Evolutionary conservation across 2,113 vertebrate genomes (phyloP).

Genomic region (Porphyrio hochstetteri): DNA sequence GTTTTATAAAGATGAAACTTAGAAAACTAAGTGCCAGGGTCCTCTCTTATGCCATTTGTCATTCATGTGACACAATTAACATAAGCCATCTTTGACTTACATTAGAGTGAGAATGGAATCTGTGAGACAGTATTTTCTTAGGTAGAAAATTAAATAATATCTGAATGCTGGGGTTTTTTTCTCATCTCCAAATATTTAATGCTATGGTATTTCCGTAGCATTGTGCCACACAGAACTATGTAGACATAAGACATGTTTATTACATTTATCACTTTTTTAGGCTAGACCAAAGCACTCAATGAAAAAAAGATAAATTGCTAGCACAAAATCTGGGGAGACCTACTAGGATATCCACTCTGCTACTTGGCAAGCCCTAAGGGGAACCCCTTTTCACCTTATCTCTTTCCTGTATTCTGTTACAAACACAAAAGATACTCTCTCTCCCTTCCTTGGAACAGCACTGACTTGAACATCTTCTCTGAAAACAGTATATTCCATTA

Average conservation of each 20-base stretch:
- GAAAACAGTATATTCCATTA: neutral
- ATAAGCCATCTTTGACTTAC: neutral
- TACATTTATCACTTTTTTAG: neutral
- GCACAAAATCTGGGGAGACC: neutral
- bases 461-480: neutral
- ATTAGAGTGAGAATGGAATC: neutral
- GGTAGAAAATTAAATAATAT: neutral
- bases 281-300: neutral
- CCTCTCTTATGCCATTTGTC: neutral
- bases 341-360: neutral
- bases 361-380: neutral
- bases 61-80: neutral
- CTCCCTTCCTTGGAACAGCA: neutral
- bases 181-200: neutral
- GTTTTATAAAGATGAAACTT: neutral
- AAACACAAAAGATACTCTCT: neutral
- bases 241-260: neutral
- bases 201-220: neutral
- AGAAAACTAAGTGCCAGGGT: neutral
- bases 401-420: neutral
- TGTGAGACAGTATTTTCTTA: neutral
- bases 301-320: neutral
- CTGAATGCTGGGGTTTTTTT: neutral
- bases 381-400: neutral
- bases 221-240: neutral